A percentile compares a stretch with the other conserved stretches of the same genome.
These are phyloP conservation scores for Stegostoma tigrinum DNA, from an alignment of 2,113 vertebrate genomes.

Conservation along the genomic window DNA sequence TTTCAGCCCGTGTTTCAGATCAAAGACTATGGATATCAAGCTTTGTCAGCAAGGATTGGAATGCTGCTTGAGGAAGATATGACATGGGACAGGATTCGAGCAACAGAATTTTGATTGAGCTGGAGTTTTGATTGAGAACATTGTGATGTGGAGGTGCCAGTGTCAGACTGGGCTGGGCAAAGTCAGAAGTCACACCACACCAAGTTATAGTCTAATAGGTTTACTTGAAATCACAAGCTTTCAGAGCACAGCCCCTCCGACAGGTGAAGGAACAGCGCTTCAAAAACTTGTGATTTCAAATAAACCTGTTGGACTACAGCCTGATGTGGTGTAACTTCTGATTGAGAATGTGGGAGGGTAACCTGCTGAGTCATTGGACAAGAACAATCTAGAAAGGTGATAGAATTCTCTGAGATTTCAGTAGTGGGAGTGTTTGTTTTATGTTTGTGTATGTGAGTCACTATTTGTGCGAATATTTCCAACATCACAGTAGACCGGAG, in stretches of 20 bases:
- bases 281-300: too few relatives aligned
- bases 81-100: neutral
- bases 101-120: neutral
- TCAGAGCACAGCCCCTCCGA: too few relatives aligned
- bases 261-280: too few relatives aligned
- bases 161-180: too few relatives aligned
- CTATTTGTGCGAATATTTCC: neutral
- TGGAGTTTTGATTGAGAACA: neutral
- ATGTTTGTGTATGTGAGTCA: neutral
- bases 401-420: neutral
- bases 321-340: too few relatives aligned
- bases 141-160: too few relatives aligned
- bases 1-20: neutral
- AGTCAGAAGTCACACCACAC: too few relatives aligned
- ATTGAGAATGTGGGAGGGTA: neutral
- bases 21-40: neutral
- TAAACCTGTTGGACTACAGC: too few relatives aligned
- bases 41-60: neutral
- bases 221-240: too few relatives aligned
- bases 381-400: too few relatives aligned
- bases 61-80: neutral
- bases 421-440: neutral
- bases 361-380: neutral
- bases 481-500: neutral
- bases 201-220: too few relatives aligned